Conservation (phyloP, 2,797 vertebrate genomes). For the Dipus sagitta region DNA sequence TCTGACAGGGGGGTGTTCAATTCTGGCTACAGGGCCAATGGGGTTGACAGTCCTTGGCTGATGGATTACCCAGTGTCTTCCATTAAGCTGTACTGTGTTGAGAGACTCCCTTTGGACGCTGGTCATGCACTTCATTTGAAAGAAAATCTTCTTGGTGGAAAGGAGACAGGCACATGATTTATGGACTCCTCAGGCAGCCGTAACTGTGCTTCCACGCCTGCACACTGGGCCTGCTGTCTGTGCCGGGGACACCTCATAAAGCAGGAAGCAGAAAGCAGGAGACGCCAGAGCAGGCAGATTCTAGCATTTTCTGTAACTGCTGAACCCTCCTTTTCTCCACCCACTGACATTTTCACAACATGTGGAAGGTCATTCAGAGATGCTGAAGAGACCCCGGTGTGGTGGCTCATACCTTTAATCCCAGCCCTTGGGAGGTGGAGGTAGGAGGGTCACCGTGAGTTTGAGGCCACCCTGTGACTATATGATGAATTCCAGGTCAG, state of each 20-base stretch:
- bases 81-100: not conserved
- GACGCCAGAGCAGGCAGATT: not conserved
- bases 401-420: not conserved
- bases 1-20: not conserved
- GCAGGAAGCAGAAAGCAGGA: not conserved
- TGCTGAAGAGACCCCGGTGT: not conserved
- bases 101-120: not conserved
- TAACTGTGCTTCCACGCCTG: not conserved
- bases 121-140: conserved; percentile 23
- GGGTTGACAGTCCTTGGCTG: not conserved
- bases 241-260: not conserved
- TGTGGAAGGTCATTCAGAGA: conserved; percentile 13
- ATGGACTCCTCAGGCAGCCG: not conserved
- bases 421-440: not conserved
- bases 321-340: not conserved
- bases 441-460: not conserved
- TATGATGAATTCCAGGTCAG: not conserved
- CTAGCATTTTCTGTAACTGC: not conserved
- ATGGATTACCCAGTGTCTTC: not conserved
- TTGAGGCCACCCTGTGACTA: not conserved
- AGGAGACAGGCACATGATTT: not conserved
- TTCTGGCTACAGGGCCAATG: not conserved
- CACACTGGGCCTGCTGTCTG: not conserved
- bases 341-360: conserved; percentile 37
- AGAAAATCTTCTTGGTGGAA: conserved; percentile 38